Base-by-base conservation (phyloP, 2,888 invertebrate species). In the Helobdella robusta region DNA sequence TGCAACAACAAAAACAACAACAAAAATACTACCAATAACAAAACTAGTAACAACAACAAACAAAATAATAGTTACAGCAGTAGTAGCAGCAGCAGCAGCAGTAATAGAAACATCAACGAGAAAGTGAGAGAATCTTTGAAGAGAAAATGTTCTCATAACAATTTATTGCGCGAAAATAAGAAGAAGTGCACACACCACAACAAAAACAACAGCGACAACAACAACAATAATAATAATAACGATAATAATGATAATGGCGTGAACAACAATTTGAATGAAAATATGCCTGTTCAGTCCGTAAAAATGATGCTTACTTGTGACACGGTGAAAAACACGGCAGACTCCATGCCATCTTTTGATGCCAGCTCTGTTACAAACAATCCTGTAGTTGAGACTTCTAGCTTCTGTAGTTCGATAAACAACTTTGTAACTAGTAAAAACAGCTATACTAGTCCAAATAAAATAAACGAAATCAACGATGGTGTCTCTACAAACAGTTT, bases 21-120 rank as follows among this genome's bases (percentile, higher is more conserved):
- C 50, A 50, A 50, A n/a, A 50, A 50, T 25, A 50, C n/a, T 18
- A 50, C n/a, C 50, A 50, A 50, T 25, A 50, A 54, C 54, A 54
- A 54, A 11, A 54, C 28, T 32, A 54, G 32, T 15, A 54, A 54
- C 4, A 25, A 54, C 30, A 20, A 54, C 25, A 23, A 54, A 8
- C 6, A 54, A 4, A 20, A 20, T 15, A 4, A 6, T 54, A 5
- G 6, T 32, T n/a, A 6, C 54, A 8, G 32, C 5, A 54, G 11
- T 6, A 25, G n/a, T 32, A 8, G 23, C 54, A 4, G 32, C 23
- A 5, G 6, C 25, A 25, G 32, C 23, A 20, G 18, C 54, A 54
- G 25, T 25, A 20, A 23, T 25, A 25, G 32, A 28, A 54, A 54
- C 54, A 23, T 30, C 54, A 5, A 25, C 54, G 20, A 6, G n/a